phyloP scores from a whole-genome alignment of 2,888 invertebrate genomes.

The Drepana falcataria region DNA sequence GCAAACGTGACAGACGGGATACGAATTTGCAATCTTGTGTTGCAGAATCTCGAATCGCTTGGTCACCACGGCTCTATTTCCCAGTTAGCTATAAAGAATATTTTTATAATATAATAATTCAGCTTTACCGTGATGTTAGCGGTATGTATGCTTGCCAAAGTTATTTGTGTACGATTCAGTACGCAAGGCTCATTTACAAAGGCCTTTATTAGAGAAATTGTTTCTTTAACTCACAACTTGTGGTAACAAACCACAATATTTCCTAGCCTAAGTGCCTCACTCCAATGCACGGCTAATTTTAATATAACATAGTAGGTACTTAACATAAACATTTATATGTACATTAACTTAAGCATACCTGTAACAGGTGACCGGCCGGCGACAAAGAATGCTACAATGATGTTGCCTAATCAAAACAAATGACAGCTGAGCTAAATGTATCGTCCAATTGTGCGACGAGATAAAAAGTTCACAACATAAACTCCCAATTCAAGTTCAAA shows the following conservation, averaged over 20 bases:
- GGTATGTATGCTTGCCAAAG: too few species aligned
- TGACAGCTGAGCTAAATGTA: conserved; percentile 45
- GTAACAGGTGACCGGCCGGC: conserved; percentile 46
- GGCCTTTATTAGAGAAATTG: conserved; percentile 19
- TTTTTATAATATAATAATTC: too few species aligned
- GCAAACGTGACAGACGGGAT: too few species aligned
- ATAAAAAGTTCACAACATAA: conserved; percentile 18
- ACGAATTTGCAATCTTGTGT: too few species aligned
- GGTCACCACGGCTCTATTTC: too few species aligned
- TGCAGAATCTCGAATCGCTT: too few species aligned
- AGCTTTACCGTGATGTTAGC: too few species aligned
- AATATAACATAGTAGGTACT: conserved; percentile 3
- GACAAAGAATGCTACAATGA: conserved; percentile 33
- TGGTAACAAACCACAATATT: conserved; percentile 46
- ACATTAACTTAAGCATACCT: conserved; percentile 46
- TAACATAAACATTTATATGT: background rate
- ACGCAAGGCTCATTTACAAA: too few species aligned
- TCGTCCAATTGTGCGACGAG: conserved; percentile 30
- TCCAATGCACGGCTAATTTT: conserved; percentile 23
- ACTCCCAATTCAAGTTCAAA: conserved; percentile 18
- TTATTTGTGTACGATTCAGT: too few species aligned
- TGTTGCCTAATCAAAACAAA: conserved; percentile 64
- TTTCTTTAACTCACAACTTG: conserved; percentile 34
- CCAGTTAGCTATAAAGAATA: too few species aligned
- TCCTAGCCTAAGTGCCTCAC: conserved; percentile 25